Percentiles rank a stretch among this genome's conserved stretches.
Conservation (phyloP, 2,797 vertebrate species). For the Xiphophorus birchmanni region DNA sequence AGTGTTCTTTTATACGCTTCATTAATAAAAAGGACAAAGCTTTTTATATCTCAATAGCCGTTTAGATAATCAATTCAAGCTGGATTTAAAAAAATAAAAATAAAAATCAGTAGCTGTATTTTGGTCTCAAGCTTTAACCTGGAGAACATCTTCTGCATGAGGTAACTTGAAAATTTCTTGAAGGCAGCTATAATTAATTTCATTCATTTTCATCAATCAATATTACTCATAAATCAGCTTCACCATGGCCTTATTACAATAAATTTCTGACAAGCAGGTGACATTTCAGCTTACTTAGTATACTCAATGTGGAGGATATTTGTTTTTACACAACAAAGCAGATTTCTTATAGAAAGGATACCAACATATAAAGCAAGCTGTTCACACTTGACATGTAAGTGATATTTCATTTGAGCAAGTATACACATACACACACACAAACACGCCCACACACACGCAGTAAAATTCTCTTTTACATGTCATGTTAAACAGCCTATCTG, state of each 20-base stretch:
- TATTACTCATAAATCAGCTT: not conserved
- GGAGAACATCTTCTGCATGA: not conserved
- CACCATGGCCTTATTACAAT: not conserved
- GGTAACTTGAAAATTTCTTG: not conserved
- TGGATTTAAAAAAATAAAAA: not conserved
- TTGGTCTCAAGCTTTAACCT: not conserved
- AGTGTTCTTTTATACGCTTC: not conserved
- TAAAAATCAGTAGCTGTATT: not conserved
- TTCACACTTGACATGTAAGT: conserved; percentile 9
- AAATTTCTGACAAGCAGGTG: not conserved
- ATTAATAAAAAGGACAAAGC: not conserved
- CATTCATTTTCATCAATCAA: not conserved
- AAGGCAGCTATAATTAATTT: not conserved
- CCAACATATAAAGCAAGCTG: conserved; percentile 20
- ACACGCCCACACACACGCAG: not conserved
- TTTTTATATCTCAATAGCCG: not conserved
- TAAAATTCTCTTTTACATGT: not conserved
- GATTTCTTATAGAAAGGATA: conserved; percentile 18
- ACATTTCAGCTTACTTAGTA: not conserved
- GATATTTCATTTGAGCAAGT: conserved; percentile 25
- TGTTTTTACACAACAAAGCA: conserved; percentile 15
- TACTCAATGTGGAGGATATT: conserved; percentile 23
- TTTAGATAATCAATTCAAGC: not conserved
- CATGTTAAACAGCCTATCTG: not conserved
- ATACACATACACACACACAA: too few species aligned